Evolutionary conservation across 2,888 invertebrate species (phyloP).

Genomic region (Agrotis puta): DNA sequence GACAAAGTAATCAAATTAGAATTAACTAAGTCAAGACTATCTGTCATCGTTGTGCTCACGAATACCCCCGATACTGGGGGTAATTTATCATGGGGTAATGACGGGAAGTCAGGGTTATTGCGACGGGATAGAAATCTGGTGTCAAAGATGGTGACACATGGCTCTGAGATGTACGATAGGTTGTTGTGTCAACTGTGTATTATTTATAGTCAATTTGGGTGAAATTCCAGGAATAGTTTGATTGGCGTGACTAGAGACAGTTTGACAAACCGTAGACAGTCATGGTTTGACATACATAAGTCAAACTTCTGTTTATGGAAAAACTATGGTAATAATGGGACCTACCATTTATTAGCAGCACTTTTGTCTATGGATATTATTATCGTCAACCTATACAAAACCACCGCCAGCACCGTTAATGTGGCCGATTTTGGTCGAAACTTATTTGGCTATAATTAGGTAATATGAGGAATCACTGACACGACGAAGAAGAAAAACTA

Average conservation of each 20-base stretch:
- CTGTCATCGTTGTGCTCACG: slow-evolving; percentile 77
- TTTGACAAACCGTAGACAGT: neutral
- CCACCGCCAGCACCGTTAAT: too few relatives aligned
- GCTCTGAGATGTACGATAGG: slow-evolving; percentile 30
- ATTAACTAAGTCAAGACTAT: slow-evolving; percentile 77
- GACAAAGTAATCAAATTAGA: slow-evolving; percentile 81
- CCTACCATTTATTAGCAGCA: too few relatives aligned
- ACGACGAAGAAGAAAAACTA: too few relatives aligned
- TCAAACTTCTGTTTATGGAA: too few relatives aligned
- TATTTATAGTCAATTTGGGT: slow-evolving; percentile 30
- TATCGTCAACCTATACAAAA: too few relatives aligned
- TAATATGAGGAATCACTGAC: too few relatives aligned
- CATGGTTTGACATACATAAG: too few relatives aligned
- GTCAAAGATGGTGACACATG: slow-evolving; percentile 62
- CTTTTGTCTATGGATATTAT: too few relatives aligned
- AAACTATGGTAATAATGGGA: too few relatives aligned
- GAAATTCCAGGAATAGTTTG: slow-evolving; percentile 11
- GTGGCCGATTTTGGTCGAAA: too few relatives aligned
- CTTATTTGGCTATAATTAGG: too few relatives aligned
- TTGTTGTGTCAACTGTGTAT: slow-evolving; percentile 45
- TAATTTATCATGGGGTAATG: slow-evolving; percentile 75
- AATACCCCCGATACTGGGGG: slow-evolving; percentile 59
- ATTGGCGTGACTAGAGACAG: neutral
- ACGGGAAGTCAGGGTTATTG: slow-evolving; percentile 74
- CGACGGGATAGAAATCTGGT: slow-evolving; percentile 57